These are phyloP conservation scores for Pilophorus perplexus DNA, from an alignment of 2,888 invertebrate species.

Conservation along the genomic window DNA sequence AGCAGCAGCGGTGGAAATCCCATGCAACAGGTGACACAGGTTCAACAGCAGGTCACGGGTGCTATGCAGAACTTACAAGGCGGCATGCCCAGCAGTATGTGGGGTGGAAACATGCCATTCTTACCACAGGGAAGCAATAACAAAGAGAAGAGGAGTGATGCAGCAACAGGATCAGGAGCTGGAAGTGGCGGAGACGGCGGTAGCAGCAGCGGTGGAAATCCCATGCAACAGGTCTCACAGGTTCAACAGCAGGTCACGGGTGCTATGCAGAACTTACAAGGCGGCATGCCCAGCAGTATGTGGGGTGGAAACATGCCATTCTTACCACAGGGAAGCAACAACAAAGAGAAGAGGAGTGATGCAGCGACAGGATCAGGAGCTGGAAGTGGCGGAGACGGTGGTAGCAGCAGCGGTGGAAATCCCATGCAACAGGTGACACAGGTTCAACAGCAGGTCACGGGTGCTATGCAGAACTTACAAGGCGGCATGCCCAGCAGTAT, in stretches of 20 bases:
- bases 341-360: background rate
- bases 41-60: slow-evolving; percentile 6
- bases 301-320: slow-evolving; percentile 15
- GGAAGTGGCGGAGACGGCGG: background rate
- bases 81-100: background rate
- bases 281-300: slow-evolving; percentile 4
- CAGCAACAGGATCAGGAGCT: background rate
- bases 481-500: background rate
- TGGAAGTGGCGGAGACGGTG: background rate
- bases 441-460: background rate
- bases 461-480: slow-evolving; percentile 3
- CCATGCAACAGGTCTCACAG: slow-evolving; percentile 17
- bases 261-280: background rate
- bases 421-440: slow-evolving; percentile 15
- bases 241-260: slow-evolving; percentile 4
- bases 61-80: no score
- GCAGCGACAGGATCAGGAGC: background rate
- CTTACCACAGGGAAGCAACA: background rate
- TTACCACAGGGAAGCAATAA: background rate
- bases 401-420: background rate
- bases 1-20: background rate
- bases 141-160: slow-evolving; percentile 12
- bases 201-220: background rate
- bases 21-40: slow-evolving; percentile 20
- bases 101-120: slow-evolving; percentile 33